These are phyloP conservation scores for Heterochromis multidens DNA, from an alignment of 2,113 vertebrate species.

Conservation along the genomic window DNA sequence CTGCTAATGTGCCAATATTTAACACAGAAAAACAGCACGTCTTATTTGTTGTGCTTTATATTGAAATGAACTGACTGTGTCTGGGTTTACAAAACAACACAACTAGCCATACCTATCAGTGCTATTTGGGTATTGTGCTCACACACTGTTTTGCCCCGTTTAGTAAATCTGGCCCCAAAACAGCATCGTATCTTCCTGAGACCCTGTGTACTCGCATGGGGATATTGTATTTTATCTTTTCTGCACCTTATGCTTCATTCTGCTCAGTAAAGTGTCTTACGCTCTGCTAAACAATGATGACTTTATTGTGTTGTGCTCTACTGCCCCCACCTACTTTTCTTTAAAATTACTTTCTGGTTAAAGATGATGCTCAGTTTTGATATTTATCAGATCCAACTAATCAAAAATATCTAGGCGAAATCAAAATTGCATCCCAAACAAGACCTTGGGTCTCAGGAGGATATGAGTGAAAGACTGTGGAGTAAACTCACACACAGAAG, in stretches of 20 bases:
- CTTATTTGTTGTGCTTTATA: rapidly evolving
- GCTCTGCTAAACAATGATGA: background rate
- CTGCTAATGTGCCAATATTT: no score
- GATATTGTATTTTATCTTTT: no score
- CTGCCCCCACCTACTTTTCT: background rate
- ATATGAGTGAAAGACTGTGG: background rate
- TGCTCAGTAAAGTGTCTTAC: no score
- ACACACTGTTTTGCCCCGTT: rapidly evolving
- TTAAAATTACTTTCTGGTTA: background rate
- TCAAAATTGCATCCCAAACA: background rate
- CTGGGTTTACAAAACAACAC: no score
- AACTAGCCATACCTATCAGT: no score
- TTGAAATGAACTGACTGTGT: no score
- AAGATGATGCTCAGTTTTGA: background rate
- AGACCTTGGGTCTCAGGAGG: background rate
- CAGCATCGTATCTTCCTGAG: background rate
- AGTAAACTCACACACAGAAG: constrained; percentile 17
- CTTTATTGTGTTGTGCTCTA: rapidly evolving
- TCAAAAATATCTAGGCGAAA: background rate
- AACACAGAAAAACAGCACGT: background rate
- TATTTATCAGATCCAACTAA: background rate
- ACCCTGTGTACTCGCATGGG: background rate
- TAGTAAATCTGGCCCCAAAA: background rate
- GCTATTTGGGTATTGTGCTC: no score
- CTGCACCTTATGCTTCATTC: no score